A percentile compares a stretch with the other conserved stretches of the same genome.
phyloP scores from a whole-genome alignment of 2,888 invertebrate genomes.

The Synergus laeviventris region DNA sequence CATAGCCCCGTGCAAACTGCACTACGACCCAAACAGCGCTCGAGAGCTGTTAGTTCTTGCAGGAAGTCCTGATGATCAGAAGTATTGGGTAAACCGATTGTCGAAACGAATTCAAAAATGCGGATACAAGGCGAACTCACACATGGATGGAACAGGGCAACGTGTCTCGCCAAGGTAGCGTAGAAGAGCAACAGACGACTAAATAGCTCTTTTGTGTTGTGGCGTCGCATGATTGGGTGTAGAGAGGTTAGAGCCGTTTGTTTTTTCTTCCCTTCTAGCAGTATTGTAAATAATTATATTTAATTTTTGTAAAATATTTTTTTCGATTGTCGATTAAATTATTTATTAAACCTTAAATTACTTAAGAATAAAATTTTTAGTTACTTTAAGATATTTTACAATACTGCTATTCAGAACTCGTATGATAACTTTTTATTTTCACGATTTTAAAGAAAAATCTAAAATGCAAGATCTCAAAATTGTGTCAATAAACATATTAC shows the following conservation, averaged over 20 bases:
- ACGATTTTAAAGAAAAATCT: background rate
- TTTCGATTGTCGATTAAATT: too few relatives aligned
- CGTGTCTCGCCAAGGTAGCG: constrained; percentile 85
- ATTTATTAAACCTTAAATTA: too few relatives aligned
- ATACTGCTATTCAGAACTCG: background rate
- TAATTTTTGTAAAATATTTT: background rate
- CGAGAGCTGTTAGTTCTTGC: constrained; percentile 96
- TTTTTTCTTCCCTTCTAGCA: constrained; percentile 54
- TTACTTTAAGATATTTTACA: background rate
- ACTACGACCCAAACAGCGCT: constrained; percentile 95
- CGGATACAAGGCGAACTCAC: constrained; percentile 91
- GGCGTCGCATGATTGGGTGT: constrained; percentile 73
- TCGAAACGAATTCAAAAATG: constrained; percentile 95
- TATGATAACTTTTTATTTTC: background rate
- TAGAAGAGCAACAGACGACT: constrained; percentile 68
- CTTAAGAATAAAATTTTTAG: background rate
- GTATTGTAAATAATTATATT: constrained; percentile 6
- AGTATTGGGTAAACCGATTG: constrained; percentile 93
- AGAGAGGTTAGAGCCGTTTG: constrained; percentile 70
- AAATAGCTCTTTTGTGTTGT: constrained; percentile 73
- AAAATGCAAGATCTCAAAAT: background rate
- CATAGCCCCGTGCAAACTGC: constrained; percentile 96
- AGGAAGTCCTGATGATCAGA: constrained; percentile 90
- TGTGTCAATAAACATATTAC: background rate
- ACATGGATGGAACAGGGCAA: constrained; percentile 73